phyloP scores from a whole-genome alignment of 2,888 invertebrate species.

The Abrostola tripartita region DNA sequence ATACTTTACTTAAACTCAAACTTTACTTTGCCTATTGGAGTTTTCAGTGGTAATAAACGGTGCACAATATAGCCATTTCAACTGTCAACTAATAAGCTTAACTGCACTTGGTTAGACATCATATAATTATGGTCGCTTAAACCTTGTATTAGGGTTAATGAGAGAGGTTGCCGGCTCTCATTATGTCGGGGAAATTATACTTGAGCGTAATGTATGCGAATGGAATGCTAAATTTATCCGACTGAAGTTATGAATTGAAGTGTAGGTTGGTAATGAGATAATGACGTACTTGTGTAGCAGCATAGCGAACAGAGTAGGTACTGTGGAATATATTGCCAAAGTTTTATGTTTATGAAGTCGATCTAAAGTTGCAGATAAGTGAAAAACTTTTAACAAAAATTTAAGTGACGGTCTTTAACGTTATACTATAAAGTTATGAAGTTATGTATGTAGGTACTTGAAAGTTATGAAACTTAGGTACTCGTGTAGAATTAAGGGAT shows the following conservation, averaged over 20 bases:
- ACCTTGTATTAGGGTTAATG: slow-evolving; percentile 13
- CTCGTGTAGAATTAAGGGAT: no score
- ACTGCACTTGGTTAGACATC: slow-evolving; percentile 5
- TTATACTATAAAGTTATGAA: no score
- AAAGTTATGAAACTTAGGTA: no score
- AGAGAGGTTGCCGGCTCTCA: neutral
- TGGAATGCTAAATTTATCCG: neutral
- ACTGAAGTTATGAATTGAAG: neutral
- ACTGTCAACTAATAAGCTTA: slow-evolving; percentile 26
- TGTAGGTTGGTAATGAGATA: neutral
- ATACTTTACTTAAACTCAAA: slow-evolving; percentile 12
- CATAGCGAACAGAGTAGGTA: no score
- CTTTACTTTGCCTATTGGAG: slow-evolving; percentile 29
- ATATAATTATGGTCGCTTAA: neutral
- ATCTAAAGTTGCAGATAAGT: no score
- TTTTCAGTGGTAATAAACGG: slow-evolving; percentile 25
- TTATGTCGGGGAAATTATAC: slow-evolving; percentile 6
- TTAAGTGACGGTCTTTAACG: no score
- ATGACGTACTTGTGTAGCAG: no score
- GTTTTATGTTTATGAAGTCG: no score
- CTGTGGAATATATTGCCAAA: no score
- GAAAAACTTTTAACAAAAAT: no score
- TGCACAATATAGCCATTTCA: slow-evolving; percentile 6
- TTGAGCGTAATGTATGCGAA: slow-evolving; percentile 1
- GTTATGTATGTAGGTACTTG: no score